phyloP scores from a whole-genome alignment of 2,888 invertebrate species.

The Hofmannophila pseudospretella region DNA sequence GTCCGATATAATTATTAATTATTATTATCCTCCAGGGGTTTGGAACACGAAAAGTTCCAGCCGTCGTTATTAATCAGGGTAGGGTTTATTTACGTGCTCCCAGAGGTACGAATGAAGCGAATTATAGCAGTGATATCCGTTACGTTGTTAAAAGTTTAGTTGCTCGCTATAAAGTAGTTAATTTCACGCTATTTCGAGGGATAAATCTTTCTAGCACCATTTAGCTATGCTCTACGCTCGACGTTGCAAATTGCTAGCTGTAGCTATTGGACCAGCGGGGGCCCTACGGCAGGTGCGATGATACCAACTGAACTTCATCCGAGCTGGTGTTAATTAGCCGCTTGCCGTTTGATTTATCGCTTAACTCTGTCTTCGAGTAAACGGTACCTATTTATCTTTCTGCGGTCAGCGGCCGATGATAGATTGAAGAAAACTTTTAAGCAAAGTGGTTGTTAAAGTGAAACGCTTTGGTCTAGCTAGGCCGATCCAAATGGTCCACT shows the following conservation, averaged over 20 bases:
- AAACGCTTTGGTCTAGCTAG: conserved; percentile 2
- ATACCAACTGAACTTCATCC: conserved; percentile 39
- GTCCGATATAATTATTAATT: no score
- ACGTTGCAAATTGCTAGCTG: conserved; percentile 33
- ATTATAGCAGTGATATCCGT: background rate
- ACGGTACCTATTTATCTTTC: conserved; percentile 40
- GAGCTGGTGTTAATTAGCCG: conserved; percentile 55
- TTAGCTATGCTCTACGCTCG: conserved; percentile 13
- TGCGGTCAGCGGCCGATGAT: conserved; percentile 29
- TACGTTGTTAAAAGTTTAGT: background rate
- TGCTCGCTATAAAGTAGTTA: conserved; percentile 4
- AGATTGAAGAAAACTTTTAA: conserved; percentile 21
- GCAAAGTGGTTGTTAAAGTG: conserved; percentile 7
- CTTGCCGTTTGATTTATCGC: conserved; percentile 56
- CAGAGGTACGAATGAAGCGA: background rate
- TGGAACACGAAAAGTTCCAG: conserved; percentile 16
- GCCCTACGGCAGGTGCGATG: conserved; percentile 46
- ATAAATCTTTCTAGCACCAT: conserved; percentile 17
- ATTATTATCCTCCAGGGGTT: conserved; percentile 1
- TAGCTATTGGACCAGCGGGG: conserved; percentile 18
- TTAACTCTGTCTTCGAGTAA: conserved; percentile 45
- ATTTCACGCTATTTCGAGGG: conserved; percentile 12
- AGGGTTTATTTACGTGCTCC: conserved; percentile 2
- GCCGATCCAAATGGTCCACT: conserved; percentile 1
- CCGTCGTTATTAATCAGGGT: conserved; percentile 16